These are phyloP conservation scores for Drosophila baimaii DNA, from an alignment of 1,140 invertebrate genomes.

Conservation along the genomic window DNA sequence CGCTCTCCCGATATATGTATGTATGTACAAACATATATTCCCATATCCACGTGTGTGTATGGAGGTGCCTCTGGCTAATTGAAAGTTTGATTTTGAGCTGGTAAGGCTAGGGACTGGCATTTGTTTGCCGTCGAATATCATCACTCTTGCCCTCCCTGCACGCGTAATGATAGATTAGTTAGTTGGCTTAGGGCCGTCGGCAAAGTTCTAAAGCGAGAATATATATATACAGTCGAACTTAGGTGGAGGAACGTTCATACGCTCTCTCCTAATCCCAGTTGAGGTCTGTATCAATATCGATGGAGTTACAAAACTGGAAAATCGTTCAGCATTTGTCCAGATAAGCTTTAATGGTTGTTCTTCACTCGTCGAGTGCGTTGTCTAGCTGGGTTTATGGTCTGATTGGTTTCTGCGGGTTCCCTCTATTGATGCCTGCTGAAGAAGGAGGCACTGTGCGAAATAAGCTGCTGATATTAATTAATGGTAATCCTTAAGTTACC, in stretches of 20 bases:
- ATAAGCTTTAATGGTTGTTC: slow-evolving; percentile 77
- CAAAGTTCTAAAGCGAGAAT: slow-evolving; percentile 57
- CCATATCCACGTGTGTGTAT: slow-evolving; percentile 4
- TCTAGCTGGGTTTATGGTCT: slow-evolving; percentile 21
- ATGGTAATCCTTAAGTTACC: background rate
- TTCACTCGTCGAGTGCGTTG: slow-evolving; percentile 47
- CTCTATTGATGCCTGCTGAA: slow-evolving; percentile 16
- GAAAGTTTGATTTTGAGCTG: slow-evolving; percentile 59
- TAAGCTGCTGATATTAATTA: background rate
- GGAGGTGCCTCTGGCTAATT: slow-evolving; percentile 24
- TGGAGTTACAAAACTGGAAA: slow-evolving; percentile 33
- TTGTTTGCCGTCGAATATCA: slow-evolving; percentile 34
- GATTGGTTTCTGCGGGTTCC: slow-evolving; percentile 29
- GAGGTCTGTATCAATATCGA: slow-evolving; percentile 75
- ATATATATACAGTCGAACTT: slow-evolving; percentile 3
- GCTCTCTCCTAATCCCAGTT: slow-evolving; percentile 69
- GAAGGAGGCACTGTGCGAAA: slow-evolving; percentile 41
- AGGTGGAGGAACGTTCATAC: slow-evolving; percentile 31
- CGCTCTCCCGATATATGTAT: slow-evolving; percentile 9
- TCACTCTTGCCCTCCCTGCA: background rate
- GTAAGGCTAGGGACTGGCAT: slow-evolving; percentile 25
- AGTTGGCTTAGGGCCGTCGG: slow-evolving; percentile 52
- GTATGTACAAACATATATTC: slow-evolving; percentile 6
- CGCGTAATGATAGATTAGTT: slow-evolving; percentile 57
- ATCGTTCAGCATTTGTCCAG: slow-evolving; percentile 52